Evolutionary conservation across 2,888 invertebrate species (phyloP).

Genomic region (Clanis bilineata): DNA sequence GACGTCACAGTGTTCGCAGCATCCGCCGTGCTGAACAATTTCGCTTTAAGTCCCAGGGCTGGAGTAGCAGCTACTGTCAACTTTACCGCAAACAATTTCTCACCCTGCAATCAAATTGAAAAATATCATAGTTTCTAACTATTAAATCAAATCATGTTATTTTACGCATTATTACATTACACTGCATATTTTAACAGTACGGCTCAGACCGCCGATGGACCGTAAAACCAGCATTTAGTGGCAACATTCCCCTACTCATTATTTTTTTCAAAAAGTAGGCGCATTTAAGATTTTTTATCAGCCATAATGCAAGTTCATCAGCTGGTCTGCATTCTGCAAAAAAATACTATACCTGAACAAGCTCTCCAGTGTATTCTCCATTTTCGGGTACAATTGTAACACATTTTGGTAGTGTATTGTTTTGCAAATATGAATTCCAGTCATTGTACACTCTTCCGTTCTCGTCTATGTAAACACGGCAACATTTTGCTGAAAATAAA

Average conservation of each 20-base stretch:
- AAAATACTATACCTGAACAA: constrained; percentile 51
- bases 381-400: constrained; percentile 78
- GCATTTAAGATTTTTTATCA: too few species aligned
- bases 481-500: constrained; percentile 58
- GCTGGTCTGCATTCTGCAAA: background rate
- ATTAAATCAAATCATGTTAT: too few species aligned
- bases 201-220: too few species aligned
- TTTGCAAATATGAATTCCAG: constrained; percentile 77
- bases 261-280: too few species aligned
- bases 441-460: constrained; percentile 78
- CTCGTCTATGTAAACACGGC: constrained; percentile 67
- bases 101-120: too few species aligned
- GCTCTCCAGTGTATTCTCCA: constrained; percentile 70
- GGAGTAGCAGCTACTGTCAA: constrained; percentile 68
- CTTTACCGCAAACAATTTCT: constrained; percentile 60
- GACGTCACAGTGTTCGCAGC: constrained; percentile 68
- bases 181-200: too few species aligned
- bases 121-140: too few species aligned
- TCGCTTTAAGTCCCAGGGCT: constrained; percentile 58
- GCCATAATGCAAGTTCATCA: background rate
- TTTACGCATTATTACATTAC: too few species aligned
- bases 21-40: constrained; percentile 66
- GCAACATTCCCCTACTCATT: too few species aligned
- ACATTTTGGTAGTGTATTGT: constrained; percentile 80
- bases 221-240: too few species aligned